Conservation (phyloP, 2,797 vertebrate genomes). For the Bradypodion ventrale region DNA sequence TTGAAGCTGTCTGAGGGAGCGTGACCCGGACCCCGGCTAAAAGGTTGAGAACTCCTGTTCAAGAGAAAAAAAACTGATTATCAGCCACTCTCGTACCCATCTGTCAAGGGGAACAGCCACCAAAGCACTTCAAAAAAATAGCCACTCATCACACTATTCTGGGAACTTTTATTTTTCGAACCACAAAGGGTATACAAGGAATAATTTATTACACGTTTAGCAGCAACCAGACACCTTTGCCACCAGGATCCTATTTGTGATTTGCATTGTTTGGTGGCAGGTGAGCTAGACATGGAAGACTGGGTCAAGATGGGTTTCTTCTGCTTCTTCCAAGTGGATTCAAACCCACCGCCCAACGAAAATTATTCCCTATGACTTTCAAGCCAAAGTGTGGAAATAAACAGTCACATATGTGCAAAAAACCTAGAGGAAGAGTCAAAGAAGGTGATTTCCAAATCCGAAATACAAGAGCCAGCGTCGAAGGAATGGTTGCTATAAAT, state of each 20-base stretch:
- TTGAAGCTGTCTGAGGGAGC: too few relatives aligned
- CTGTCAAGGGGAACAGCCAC: neutral
- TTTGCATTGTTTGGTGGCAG: constrained; percentile 38
- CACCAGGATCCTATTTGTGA: neutral
- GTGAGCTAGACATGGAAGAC: constrained; percentile 10
- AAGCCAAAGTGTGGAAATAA: neutral
- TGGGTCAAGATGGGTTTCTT: neutral
- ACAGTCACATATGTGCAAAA: neutral
- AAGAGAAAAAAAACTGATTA: too few relatives aligned
- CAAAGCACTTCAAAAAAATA: neutral
- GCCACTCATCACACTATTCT: neutral
- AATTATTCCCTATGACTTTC: constrained; percentile 16
- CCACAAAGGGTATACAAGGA: neutral
- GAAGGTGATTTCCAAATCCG: neutral
- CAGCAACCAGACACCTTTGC: constrained; percentile 27
- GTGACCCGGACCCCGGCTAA: too few relatives aligned
- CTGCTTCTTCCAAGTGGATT: neutral
- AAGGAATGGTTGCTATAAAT: neutral
- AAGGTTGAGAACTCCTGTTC: too few relatives aligned
- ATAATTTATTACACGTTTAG: constrained; percentile 38
- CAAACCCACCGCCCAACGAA: neutral
- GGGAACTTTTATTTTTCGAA: constrained; percentile 63
- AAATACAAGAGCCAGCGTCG: neutral
- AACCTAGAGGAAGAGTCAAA: too few relatives aligned
- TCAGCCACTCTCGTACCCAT: neutral